phyloP scores from a whole-genome alignment of 2,888 invertebrate genomes.

The Drosophila lutescens region DNA sequence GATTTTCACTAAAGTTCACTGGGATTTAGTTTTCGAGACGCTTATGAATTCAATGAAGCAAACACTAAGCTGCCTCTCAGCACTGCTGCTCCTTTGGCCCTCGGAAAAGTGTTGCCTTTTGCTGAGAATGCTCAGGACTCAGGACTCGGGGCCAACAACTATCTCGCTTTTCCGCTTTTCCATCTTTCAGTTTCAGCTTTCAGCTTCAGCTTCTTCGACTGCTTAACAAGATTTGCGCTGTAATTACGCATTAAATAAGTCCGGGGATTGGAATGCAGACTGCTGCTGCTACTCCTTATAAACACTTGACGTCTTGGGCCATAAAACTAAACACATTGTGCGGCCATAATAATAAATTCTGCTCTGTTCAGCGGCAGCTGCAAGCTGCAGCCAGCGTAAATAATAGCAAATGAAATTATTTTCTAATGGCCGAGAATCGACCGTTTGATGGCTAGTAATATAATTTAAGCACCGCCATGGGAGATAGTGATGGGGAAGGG shows the following conservation, averaged over 20 bases:
- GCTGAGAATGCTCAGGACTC: conserved; percentile 11
- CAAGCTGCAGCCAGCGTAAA: conserved; percentile 33
- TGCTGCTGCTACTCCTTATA: conserved; percentile 23
- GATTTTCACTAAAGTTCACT: conserved; percentile 43
- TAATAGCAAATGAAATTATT: conserved; percentile 39
- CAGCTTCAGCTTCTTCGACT: conserved; percentile 17
- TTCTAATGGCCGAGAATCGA: conserved; percentile 42
- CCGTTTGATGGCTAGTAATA: conserved; percentile 43
- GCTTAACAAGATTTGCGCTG: conserved; percentile 56
- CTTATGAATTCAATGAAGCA: conserved; percentile 73
- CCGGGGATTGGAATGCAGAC: conserved; percentile 47
- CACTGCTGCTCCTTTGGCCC: conserved; percentile 17
- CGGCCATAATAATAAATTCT: conserved; percentile 72
- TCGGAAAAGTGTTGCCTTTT: conserved; percentile 38
- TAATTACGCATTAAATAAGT: conserved; percentile 77
- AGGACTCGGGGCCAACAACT: conserved; percentile 8
- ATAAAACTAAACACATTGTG: conserved; percentile 74
- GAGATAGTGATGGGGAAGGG: not conserved
- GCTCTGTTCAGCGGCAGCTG: conserved; percentile 52
- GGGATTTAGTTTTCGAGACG: conserved; percentile 47
- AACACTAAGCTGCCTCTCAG: conserved; percentile 59
- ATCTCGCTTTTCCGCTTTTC: conserved; percentile 14
- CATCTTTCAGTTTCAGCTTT: conserved; percentile 4
- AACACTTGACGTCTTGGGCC: conserved; percentile 62
- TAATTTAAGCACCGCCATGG: conserved; percentile 10